Conservation (phyloP, 2,113 vertebrate species). For the Copsychus sechellarum region DNA sequence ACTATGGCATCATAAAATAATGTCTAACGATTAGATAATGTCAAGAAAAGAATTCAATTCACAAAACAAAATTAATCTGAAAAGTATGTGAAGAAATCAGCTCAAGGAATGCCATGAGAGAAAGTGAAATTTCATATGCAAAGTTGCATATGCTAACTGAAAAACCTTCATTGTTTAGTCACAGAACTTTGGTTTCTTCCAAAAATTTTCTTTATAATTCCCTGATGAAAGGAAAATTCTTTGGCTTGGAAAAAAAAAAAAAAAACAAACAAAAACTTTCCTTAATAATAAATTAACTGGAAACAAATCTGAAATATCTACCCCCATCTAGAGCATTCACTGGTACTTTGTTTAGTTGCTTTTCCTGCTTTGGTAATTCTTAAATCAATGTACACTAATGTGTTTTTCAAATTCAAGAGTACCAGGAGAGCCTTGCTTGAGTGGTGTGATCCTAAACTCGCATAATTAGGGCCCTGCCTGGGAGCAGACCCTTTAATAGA, state of each 20-base stretch:
- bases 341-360: background rate
- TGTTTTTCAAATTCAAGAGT: constrained; percentile 27
- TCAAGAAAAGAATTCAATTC: background rate
- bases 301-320: background rate
- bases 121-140: background rate
- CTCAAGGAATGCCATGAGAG: background rate
- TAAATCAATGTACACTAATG: background rate
- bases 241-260: background rate
- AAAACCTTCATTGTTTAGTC: background rate
- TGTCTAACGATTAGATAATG: background rate
- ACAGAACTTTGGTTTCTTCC: background rate
- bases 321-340: background rate
- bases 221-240: background rate
- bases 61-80: background rate
- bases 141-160: background rate
- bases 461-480: constrained; percentile 28
- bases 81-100: background rate
- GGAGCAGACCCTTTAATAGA: constrained; percentile 35
- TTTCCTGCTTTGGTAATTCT: background rate
- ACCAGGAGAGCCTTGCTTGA: constrained; percentile 22
- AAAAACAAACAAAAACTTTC: background rate
- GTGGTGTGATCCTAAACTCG: background rate
- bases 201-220: background rate
- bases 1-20: background rate
- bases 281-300: background rate